These are phyloP conservation scores for Natator depressus DNA, from an alignment of 2,113 vertebrate genomes.

Conservation along the genomic window DNA sequence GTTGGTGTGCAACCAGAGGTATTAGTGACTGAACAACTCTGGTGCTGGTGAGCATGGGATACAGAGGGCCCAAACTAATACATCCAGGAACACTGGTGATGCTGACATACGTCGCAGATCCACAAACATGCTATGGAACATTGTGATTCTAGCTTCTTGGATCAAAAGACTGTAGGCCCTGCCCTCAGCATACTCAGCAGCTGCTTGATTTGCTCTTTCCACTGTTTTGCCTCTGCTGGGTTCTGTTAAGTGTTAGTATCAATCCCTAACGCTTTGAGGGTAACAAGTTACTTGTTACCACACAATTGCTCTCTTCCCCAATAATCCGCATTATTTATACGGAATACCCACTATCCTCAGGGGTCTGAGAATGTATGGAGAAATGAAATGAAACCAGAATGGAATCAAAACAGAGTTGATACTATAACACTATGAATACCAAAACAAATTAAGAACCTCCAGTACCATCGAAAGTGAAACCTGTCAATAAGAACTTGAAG, in stretches of 20 bases:
- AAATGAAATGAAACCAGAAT: background rate
- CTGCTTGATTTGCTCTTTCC: background rate
- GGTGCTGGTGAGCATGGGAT: rapidly evolving
- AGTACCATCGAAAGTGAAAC: background rate
- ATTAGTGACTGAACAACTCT: background rate
- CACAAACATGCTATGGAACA: rapidly evolving
- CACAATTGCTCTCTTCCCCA: background rate
- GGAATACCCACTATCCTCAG: background rate
- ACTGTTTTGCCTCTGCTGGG: background rate
- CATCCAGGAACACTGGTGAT: background rate
- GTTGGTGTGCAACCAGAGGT: background rate
- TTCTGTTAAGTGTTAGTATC: background rate
- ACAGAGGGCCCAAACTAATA: background rate
- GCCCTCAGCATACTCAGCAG: background rate
- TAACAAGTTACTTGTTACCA: background rate
- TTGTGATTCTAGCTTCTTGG: background rate
- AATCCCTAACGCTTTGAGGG: background rate
- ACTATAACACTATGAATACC: rapidly evolving
- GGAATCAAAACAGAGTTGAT: background rate
- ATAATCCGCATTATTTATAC: background rate
- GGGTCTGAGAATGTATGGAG: background rate
- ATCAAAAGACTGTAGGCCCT: background rate
- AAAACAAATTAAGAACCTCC: background rate
- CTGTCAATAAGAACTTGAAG: background rate
- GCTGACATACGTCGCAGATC: background rate